Evolutionary conservation across 2,797 vertebrate species (phyloP), one percentile per base, ranked within the genome.

Genomic region (Arctocebus calabarensis): DNA sequence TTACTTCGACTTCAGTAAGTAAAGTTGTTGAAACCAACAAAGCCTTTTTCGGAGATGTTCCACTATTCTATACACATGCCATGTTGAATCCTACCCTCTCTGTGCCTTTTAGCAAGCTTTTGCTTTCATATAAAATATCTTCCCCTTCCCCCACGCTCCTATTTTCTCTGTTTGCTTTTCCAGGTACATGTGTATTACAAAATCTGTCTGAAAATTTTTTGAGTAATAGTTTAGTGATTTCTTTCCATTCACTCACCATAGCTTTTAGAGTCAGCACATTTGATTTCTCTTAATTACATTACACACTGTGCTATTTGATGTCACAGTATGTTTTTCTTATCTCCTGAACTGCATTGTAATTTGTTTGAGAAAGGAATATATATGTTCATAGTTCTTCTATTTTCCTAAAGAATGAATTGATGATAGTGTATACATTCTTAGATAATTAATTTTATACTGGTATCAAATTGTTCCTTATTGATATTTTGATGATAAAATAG

Each of bases 291-390:
- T 62, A 85, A 68, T n/a, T 88, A 48, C 9, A 16, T 13, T 88
- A 8, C 40, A 61, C 74, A 57, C 1, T 85, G 10, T 71, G 14
- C 32, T 79, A 74, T 40, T 70, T 95, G 20, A 17, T 40, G 40
- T 83, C 22, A 85, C 6, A 40, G 52, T 86, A 85, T 66, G 13
- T 85, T 95, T 91, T 95, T 43, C 71, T 74, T 85, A 88, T 16
- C n/a, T 71, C 11, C 22, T 70, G 43, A 88, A 79, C 3, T 62
- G 29, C 71, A 86, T 17, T 79, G 10, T 66, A 70, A 78, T 89
- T 77, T 88, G 32, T 34, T 90, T 70, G 37, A 85, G 29, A 40
- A 88, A 83, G 14, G 48, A 23, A 84, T 77, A 59, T 5, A 57
- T 34, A 57, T 85, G n/a, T 71, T 74, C 34, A 34, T 52, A 52